Percentiles rank a stretch among this genome's conserved stretches.
Evolutionary conservation across 2,113 vertebrate species (phyloP).

Genomic region (Poecile atricapillus): DNA sequence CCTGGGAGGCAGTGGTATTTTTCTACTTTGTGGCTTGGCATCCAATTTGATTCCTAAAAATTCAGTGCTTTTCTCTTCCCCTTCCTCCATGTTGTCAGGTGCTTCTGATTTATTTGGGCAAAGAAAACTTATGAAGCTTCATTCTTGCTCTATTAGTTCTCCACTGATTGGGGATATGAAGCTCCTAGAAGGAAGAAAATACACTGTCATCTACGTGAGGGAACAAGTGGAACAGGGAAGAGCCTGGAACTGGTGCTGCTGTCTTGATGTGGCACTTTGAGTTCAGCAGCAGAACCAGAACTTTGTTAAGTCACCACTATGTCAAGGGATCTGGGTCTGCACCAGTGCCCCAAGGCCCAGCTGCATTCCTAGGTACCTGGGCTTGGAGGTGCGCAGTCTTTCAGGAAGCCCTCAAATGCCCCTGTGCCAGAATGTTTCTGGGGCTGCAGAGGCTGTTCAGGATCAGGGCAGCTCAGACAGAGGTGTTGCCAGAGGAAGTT

Average conservation of each 20-base stretch:
- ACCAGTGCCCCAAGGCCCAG: accelerated
- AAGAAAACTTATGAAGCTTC: neutral
- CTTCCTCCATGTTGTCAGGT: neutral
- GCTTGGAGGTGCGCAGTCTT: neutral
- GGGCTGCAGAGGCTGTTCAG: neutral
- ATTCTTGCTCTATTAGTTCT: neutral
- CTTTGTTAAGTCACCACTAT: accelerated
- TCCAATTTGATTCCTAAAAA: neutral
- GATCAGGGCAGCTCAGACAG: neutral
- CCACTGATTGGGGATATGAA: neutral
- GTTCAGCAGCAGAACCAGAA: neutral
- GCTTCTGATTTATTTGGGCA: neutral
- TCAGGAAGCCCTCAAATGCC: neutral
- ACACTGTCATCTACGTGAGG: accelerated
- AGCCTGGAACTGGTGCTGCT: accelerated
- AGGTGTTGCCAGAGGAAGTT: neutral
- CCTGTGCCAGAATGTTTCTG: neutral
- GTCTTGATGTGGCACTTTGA: neutral
- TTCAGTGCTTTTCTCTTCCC: neutral
- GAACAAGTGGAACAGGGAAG: neutral
- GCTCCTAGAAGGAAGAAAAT: neutral
- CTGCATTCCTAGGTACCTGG: neutral
- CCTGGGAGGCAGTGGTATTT: neutral
- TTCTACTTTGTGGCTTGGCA: neutral
- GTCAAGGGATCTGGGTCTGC: accelerated